Conservation (phyloP, 1,140 invertebrate genomes). For the Scaptodrosophila lebanonensis region DNA sequence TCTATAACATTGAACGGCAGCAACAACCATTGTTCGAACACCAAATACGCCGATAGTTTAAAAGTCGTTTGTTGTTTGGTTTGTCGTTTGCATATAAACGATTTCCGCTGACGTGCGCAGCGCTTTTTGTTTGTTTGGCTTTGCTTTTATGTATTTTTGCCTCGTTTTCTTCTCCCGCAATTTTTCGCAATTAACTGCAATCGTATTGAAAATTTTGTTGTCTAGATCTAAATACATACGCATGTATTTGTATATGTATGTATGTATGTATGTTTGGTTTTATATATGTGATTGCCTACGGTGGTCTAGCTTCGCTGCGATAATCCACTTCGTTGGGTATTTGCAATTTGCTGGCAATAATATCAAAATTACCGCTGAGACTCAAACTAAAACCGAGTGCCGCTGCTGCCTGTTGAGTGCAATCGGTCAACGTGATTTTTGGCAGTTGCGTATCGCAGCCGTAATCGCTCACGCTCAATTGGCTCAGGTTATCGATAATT, state of each 20-base stretch:
- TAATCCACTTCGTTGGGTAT: conserved; percentile 41
- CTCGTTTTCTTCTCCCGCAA: no score
- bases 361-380: conserved; percentile 37
- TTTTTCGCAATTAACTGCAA: conserved; percentile 42
- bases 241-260: conserved; percentile 11
- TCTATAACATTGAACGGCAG: conserved; percentile 35
- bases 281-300: conserved; percentile 24
- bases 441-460: conserved; percentile 35
- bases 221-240: background rate
- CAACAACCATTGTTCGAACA: conserved; percentile 63
- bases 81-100: conserved; percentile 43
- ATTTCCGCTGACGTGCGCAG: conserved; percentile 64
- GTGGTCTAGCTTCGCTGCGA: conserved; percentile 56
- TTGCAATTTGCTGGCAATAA: conserved; percentile 35
- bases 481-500: conserved; percentile 67
- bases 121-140: conserved; percentile 20
- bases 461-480: conserved; percentile 47
- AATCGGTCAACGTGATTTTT: conserved; percentile 67
- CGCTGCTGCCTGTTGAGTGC: conserved; percentile 59
- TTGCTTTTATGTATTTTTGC: conserved; percentile 26
- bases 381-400: conserved; percentile 1
- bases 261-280: conserved; percentile 18
- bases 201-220: conserved; percentile 17
- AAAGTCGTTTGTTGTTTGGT: conserved; percentile 39
- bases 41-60: conserved; percentile 31